These are phyloP conservation scores for Pipistrellus pygmaeus DNA, from an alignment of 2,797 vertebrate genomes.

Conservation along the genomic window DNA sequence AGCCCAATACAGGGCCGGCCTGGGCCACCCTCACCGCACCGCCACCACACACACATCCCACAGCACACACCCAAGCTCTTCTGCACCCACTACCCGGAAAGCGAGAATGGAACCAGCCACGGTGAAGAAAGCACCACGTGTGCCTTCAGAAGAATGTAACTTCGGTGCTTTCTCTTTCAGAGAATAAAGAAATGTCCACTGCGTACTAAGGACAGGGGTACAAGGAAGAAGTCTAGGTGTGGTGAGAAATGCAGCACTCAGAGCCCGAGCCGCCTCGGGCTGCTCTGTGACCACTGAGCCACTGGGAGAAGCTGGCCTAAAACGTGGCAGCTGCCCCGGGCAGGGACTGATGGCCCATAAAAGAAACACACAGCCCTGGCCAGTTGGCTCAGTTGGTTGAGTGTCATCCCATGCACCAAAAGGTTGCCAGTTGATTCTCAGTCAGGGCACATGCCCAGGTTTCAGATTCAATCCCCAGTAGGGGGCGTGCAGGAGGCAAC, in stretches of 20 bases:
- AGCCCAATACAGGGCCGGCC: not conserved
- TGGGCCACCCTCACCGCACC: too few species aligned
- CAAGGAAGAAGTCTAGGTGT: rapidly evolving
- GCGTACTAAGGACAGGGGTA: not conserved
- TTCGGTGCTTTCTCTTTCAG: not conserved
- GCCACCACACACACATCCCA: not conserved
- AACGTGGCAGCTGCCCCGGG: rapidly evolving
- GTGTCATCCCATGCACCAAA: too few species aligned
- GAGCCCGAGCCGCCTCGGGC: not conserved
- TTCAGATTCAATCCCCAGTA: too few species aligned
- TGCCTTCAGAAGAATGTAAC: not conserved
- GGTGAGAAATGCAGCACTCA: not conserved
- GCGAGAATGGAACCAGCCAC: not conserved
- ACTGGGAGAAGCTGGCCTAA: not conserved
- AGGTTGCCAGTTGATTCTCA: too few species aligned
- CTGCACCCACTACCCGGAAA: not conserved
- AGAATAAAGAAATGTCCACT: not conserved
- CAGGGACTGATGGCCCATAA: too few species aligned
- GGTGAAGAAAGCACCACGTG: not conserved
- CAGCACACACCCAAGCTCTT: not conserved
- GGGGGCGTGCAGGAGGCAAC: too few species aligned
- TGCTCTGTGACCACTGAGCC: not conserved
- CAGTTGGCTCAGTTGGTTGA: too few species aligned
- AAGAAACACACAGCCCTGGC: too few species aligned
- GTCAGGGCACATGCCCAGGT: too few species aligned